A percentile compares a stretch with the other conserved stretches of the same genome.
Evolutionary conservation across 1,140 invertebrate genomes (phyloP).

Genomic region (Trachymyrmex septentrionalis): DNA sequence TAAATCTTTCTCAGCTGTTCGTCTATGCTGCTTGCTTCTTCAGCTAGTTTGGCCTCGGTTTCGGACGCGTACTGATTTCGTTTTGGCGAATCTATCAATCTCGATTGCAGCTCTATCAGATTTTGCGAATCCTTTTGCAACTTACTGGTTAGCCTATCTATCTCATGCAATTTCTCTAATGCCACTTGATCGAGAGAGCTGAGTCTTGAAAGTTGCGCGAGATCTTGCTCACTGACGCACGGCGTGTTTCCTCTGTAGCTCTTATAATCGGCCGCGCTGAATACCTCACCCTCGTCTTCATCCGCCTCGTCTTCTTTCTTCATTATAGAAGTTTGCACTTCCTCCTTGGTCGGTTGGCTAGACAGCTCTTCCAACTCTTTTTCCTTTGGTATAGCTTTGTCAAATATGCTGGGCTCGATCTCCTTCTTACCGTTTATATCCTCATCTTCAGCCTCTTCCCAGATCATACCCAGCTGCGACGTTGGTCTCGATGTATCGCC

Average conservation of each 20-base stretch:
- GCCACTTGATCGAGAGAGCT: conserved; percentile 92
- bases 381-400: conserved; percentile 78
- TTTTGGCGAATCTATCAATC: conserved; percentile 88
- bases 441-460: conserved; percentile 89
- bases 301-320: conserved; percentile 81
- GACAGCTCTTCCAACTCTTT: conserved; percentile 79
- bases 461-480: conserved; percentile 93
- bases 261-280: conserved; percentile 92
- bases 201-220: conserved; percentile 91
- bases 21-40: conserved; percentile 90
- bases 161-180: conserved; percentile 92
- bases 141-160: conserved; percentile 91
- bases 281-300: conserved; percentile 89
- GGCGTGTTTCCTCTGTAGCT: conserved; percentile 92
- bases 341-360: conserved; percentile 82
- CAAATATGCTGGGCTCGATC: conserved; percentile 73
- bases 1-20: conserved; percentile 91
- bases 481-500: conserved; percentile 88
- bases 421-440: conserved; percentile 85
- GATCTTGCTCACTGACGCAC: conserved; percentile 92
- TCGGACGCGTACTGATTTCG: conserved; percentile 86
- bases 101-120: conserved; percentile 91
- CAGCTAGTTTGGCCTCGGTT: conserved; percentile 88
- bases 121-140: conserved; percentile 93
- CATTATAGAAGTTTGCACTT: conserved; percentile 83